These are phyloP conservation scores for Mactromeris polynyma DNA, from an alignment of 2,888 invertebrate species.

Conservation along the genomic window DNA sequence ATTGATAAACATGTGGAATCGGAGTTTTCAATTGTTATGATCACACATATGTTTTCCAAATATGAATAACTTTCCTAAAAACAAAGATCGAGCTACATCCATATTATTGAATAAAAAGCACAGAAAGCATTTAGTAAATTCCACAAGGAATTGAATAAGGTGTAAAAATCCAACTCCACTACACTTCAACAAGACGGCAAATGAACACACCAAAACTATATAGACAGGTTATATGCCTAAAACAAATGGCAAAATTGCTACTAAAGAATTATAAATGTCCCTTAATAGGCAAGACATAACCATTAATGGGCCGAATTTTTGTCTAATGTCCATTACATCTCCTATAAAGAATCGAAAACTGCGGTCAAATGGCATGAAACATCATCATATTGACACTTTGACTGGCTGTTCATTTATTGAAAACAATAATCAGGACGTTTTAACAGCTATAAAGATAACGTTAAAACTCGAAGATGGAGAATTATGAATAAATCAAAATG, in stretches of 20 bases:
- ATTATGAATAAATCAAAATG: constrained; percentile 31
- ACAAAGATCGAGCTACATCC: neutral
- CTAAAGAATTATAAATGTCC: constrained; percentile 72
- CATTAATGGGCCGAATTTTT: constrained; percentile 68
- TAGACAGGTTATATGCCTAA: constrained; percentile 62
- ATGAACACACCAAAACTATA: constrained; percentile 57
- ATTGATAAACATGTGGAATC: neutral
- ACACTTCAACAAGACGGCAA: constrained; percentile 49
- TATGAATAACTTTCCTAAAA: neutral
- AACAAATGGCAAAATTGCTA: constrained; percentile 69
- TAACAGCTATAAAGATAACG: constrained; percentile 54
- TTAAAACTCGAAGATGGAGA: constrained; percentile 11
- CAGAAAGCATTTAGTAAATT: neutral
- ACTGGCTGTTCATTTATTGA: constrained; percentile 57
- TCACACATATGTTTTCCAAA: neutral
- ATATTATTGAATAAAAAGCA: neutral
- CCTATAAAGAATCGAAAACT: constrained; percentile 62
- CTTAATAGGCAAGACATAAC: constrained; percentile 69
- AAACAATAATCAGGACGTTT: constrained; percentile 59
- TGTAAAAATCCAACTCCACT: constrained; percentile 46
- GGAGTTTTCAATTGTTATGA: neutral
- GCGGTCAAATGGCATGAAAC: constrained; percentile 61
- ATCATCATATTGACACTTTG: constrained; percentile 66
- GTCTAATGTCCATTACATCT: constrained; percentile 68
- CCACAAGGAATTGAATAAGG: constrained; percentile 34